Base-by-base conservation (phyloP, 2,888 invertebrate species). In the Drosophila prostipennis region DNA sequence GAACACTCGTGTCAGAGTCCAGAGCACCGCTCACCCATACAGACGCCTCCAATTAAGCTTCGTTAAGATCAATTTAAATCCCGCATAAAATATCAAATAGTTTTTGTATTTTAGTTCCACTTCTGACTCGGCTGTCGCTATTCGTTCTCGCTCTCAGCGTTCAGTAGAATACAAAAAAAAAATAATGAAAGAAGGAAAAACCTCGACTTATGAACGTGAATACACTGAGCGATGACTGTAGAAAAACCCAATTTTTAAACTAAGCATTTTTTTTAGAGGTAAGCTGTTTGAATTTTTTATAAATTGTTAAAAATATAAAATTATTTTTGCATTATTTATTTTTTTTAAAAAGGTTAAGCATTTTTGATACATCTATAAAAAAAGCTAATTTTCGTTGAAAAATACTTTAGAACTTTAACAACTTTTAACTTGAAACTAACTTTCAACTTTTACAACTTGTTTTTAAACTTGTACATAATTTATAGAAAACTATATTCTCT, bases 51-150 rank as follows among this genome's bases (percentile, higher is more conserved):
- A 92, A 92, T 92, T 92, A 92, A 92, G 91, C 90, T 91, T 92
- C 90, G 90, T 92, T 92, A 92, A 92, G 91, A 91, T 91, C 92
- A 92, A 92, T 92, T 92, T 92, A 92, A 89, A 87, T 91, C 92
- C 92, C 92, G 92, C 92, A 92, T 92, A 90, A 89, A 90, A 90
- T 90, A 87, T 82, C 89, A 89, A 89, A 89, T 87, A 81, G 83
- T 85, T 80, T 79, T 84, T 85, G 81, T 85, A 78, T 80, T 87
- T 87, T 86, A 89, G 89, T 89, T 86, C 75, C 84, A 87, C 81
- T 83, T 86, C 78, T 76, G 78, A 43, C 54, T 54, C 26, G 23
- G 16, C 65, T 69, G 74, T 82, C 69, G 79, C 73, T 78, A 80
- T 77, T 79, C 68, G 76, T 77, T 77, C 70, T 79, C 71, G 76